Evolutionary conservation across 2,113 vertebrate genomes (phyloP), one percentile per base, ranked within the genome.

Genomic region (Rhea pennata): DNA sequence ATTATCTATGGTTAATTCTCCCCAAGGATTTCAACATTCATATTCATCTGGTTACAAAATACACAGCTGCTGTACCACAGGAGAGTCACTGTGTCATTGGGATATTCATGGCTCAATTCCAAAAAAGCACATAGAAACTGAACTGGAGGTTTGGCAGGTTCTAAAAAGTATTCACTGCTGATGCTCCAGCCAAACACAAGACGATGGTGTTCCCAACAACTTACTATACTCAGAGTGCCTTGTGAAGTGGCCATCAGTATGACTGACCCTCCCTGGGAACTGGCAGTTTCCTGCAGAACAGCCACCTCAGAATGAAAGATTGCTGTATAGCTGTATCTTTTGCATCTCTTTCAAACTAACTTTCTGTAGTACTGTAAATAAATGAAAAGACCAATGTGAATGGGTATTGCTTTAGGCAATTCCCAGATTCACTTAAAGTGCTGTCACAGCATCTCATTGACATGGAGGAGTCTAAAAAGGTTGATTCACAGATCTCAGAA

Each of bases 371-470:
- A 87, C 81, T 67, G 51, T 88, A 91, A 92, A 95, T 85, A 92
- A 95, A 86, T 90, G 89, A 96, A 93, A 96, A 93, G 94, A 77
- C 71, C 2, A 1, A 40, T 54, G 59, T 93, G 94, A 96, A 96
- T 96, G 90, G 82, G 39, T 74, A 78, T 61, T 88, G 95, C 93
- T 97, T 84, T 71, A 93, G 92, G 96, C 96, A 88, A 89, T 95
- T 96, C 91, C 81, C 91, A 93, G 89, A 82, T 95, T 83, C 92
- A 74, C 82, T 93, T 74, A 64, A 46, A 93, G 46, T 65, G 94
- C 93, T 92, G 73, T 56, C 90, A 88, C 92, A 92, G 95, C 79
- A 72, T 78, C 61, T 9, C 61, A 54, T 10, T 94, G 86, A 85
- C 79, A 71, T 44, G 69, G 48, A 93, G 69, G 75, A 84, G 66